phyloP scores from a whole-genome alignment of 2,797 vertebrate genomes.

The Coregonus sp. region DNA sequence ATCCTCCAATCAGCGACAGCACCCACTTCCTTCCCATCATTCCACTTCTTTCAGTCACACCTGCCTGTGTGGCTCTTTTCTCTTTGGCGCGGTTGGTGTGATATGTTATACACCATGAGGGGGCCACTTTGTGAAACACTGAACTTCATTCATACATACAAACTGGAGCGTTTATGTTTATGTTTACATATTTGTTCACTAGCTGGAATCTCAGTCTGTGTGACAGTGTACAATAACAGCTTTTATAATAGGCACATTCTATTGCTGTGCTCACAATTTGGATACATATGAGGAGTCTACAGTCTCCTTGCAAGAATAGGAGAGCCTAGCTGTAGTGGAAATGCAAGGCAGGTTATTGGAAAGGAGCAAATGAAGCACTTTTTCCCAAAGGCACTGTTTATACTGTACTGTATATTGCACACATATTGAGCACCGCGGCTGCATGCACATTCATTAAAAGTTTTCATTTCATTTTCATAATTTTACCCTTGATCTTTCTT shows the following conservation, averaged over 20 bases:
- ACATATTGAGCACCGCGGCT: constrained; percentile 11
- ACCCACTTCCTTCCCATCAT: constrained; percentile 68
- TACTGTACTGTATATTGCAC: neutral
- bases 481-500: constrained; percentile 21
- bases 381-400: neutral
- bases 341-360: constrained; percentile 9
- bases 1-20: constrained; percentile 69
- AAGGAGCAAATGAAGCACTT: neutral
- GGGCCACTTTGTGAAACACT: neutral
- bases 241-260: neutral
- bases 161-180: neutral
- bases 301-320: neutral
- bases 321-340: neutral
- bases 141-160: neutral
- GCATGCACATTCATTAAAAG: constrained; percentile 22
- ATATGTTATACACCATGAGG: neutral
- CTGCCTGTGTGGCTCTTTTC: constrained; percentile 5
- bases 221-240: neutral
- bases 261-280: neutral
- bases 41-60: constrained; percentile 31
- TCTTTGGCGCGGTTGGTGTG: neutral
- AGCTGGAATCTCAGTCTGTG: neutral
- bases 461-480: constrained; percentile 16
- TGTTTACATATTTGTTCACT: neutral
- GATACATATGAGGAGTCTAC: neutral